Evolutionary conservation across 2,797 vertebrate species (phyloP), one percentile per base, ranked within the genome.

Genomic region (Scomberomorus guttatus): DNA sequence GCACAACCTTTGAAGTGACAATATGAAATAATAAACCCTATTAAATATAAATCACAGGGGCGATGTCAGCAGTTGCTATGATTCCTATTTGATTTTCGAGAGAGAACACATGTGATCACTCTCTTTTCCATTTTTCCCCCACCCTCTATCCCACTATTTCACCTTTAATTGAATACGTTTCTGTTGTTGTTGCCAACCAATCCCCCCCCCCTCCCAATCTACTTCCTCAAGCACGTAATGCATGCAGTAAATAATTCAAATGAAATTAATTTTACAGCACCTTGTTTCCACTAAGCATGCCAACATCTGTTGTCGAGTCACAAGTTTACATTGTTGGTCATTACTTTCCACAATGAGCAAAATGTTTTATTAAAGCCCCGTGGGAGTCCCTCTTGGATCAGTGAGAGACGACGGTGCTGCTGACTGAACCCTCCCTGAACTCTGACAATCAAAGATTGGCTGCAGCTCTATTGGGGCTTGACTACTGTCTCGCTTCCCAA

Each of bases 221-320:
- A 95, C 93, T 95, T 95, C 94, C 94, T 95, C 93, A 90, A 95
- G 95, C 95, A 95, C 94, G 92, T 96, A 95, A 96, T 95, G 92
- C 94, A 95, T 95, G 93, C 95, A 93, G 94, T 96, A 96, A 96
- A 96, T 96, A 95, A 96, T 96, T 96, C 94, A 96, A 95, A 95
- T 93, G 92, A 94, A 95, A 95, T 91, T 90, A 94, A 96, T 96
- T 94, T 95, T 95, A 91, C 86, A 96, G 93, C 94, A 96, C 93
- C 95, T 96, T 93, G 91, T 92, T 95, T 95, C 95, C 72, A 55
- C 91, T 89, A 93, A 92, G 91, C 93, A 93, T 94, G 95, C 95
- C 95, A 94, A 94, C 93, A 94, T 94, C 95, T 95, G 96, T 96
- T 97, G 95, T 97, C 94, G 91, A 95, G 95, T 94, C 92, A 92